phyloP scores from a whole-genome alignment of 2,113 vertebrate species.

The Dipodomys merriami region DNA sequence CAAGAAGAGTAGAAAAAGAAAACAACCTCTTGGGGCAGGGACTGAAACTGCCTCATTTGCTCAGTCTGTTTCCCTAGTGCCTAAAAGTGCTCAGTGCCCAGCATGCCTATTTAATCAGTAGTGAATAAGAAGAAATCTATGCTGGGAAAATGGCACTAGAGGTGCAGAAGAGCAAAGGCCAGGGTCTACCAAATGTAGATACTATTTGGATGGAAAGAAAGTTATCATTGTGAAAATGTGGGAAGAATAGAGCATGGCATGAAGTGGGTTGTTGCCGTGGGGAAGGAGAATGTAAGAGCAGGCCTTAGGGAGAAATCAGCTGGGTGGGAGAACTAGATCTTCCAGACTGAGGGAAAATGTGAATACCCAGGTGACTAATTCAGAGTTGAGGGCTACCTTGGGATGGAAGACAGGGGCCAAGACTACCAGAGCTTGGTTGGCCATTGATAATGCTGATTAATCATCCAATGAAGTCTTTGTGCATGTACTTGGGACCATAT shows the following conservation, averaged over 20 bases:
- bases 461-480: neutral
- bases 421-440: rapidly evolving
- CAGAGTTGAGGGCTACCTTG: neutral
- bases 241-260: neutral
- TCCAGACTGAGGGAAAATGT: neutral
- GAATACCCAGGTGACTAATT: too few species aligned
- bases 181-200: neutral
- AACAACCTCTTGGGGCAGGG: neutral
- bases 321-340: neutral
- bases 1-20: neutral
- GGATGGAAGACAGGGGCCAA: neutral
- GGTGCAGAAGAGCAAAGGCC: neutral
- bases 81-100: neutral
- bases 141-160: neutral
- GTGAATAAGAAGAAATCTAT: neutral
- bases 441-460: neutral
- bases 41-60: neutral
- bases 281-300: neutral
- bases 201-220: neutral
- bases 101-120: neutral
- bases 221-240: too few species aligned
- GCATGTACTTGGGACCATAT: neutral
- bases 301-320: neutral
- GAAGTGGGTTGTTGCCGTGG: neutral
- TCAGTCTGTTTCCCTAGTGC: neutral